Conservation (phyloP, 2,113 vertebrate species). For the Rhabdornis inornatus region DNA sequence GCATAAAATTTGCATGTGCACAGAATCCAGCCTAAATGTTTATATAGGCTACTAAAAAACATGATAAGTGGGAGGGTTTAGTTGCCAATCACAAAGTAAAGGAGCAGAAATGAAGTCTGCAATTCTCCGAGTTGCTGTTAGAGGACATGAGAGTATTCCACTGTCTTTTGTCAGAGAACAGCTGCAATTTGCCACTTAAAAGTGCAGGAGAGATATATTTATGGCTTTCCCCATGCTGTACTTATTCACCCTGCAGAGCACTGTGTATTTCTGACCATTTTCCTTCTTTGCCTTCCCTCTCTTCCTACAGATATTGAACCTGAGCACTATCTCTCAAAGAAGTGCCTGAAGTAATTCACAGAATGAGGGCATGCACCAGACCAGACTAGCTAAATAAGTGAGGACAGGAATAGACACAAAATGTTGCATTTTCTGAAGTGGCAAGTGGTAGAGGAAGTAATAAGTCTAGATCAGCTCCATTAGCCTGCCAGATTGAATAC, state of each 20-base stretch:
- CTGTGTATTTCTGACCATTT: neutral
- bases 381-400: neutral
- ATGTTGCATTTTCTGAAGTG: neutral
- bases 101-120: neutral
- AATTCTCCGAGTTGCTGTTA: neutral
- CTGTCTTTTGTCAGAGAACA: neutral
- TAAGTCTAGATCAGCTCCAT: neutral
- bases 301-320: neutral
- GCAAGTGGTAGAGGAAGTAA: neutral
- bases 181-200: neutral
- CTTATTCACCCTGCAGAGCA: neutral
- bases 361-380: neutral
- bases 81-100: slow-evolving; percentile 5
- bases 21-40: neutral
- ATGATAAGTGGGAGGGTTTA: neutral
- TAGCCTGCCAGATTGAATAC: neutral
- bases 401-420: neutral
- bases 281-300: neutral
- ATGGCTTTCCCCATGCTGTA: neutral
- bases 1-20: neutral
- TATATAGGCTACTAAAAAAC: neutral
- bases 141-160: neutral
- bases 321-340: neutral
- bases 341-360: neutral
- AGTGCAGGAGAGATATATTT: neutral